Conservation (phyloP, 2,113 vertebrate species). For the Gopherus flavomarginatus region DNA sequence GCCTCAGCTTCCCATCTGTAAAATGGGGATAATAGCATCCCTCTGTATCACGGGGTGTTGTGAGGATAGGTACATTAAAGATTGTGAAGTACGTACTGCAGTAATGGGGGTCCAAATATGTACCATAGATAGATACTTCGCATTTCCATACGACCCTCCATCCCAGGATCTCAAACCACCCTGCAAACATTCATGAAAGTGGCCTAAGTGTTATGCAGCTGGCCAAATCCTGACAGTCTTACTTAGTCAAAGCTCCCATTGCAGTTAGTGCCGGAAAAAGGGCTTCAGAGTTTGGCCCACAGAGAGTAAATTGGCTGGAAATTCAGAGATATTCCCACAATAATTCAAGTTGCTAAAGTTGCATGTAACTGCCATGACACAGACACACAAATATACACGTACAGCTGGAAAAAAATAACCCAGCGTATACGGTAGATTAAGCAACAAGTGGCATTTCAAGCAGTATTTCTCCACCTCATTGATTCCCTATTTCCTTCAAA, state of each 20-base stretch:
- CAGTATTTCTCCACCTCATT: background rate
- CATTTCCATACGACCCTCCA: background rate
- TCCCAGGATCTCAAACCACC: background rate
- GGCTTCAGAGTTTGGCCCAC: background rate
- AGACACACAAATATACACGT: background rate
- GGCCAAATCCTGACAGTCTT: background rate
- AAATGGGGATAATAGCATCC: background rate
- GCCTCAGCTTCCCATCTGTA: background rate
- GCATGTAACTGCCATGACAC: background rate
- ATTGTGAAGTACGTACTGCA: background rate
- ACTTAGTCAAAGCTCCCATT: constrained; percentile 8
- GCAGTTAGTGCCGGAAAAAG: background rate
- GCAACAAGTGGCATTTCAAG: background rate
- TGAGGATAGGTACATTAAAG: background rate
- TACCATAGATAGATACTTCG: background rate
- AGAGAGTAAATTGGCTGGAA: background rate
- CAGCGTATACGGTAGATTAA: background rate
- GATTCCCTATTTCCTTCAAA: background rate
- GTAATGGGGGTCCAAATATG: background rate
- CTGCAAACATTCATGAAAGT: background rate
- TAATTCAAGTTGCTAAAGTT: background rate
- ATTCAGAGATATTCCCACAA: background rate
- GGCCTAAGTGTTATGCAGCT: background rate
- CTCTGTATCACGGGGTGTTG: background rate
- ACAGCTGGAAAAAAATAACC: background rate